Evolutionary conservation across 2,113 vertebrate genomes (phyloP), one percentile per base, ranked within the genome.

Genomic region (Ranitomeya imitator): DNA sequence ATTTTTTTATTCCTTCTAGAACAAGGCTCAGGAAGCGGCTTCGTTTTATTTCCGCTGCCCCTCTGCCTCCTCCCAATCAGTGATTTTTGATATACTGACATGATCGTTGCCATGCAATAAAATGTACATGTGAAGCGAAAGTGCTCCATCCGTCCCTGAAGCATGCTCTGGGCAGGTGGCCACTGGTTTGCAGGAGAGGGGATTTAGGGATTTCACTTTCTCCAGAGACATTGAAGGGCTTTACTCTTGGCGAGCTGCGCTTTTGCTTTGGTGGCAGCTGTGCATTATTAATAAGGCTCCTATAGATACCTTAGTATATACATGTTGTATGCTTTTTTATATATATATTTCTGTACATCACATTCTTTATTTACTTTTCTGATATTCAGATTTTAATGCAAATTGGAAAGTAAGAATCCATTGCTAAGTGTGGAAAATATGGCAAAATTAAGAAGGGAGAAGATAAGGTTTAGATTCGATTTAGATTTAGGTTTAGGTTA

Each of bases 11-110:
- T 18, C 37, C 26, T 85, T 71, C 51, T 60, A 26, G 19, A 21
- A 60, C 51, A 76, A 54, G 86, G 79, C 26, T 88, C 86, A 88
- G 86, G 86, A 88, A 88, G 86, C 54, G 0, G 67, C 60, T 78
- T 67, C 78, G 81, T 88, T 88, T 88, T 78, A 84, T 88, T 88
- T 88, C 87, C 79, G 80, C 84, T 83, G 87, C 78, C 81, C 71
- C 67, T 88, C 77, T 78, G 26, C 87, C 74, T 85, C 82, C 82
- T 79, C 71, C 87, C 87, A 19, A 78, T 67, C 74, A 60, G 80
- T 88, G 79, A 69, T 31, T 69, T 84, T 84, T 88, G 81, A 88
- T 84, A 84, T 79, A 69, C 21, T 79, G 81, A 85, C 73, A 79
- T 88, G 87, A 69, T 88, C 73, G 85, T 88, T 88, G 59, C 79